Base-by-base conservation (phyloP, 2,797 vertebrate genomes). In the Psittacula echo region DNA sequence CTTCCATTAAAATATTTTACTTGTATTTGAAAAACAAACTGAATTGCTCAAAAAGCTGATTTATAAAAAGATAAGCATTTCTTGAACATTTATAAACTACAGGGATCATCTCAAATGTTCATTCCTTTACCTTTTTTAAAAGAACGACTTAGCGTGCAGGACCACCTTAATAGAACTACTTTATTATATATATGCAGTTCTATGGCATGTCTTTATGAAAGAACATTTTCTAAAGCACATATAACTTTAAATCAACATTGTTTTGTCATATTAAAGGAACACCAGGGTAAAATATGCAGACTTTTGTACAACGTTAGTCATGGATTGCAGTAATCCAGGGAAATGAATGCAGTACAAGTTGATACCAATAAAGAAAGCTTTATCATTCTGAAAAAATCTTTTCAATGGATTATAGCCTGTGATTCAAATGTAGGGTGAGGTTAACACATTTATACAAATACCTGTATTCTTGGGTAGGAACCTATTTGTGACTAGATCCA, bases 101-200 rank as follows among this genome's bases (percentile, higher is more conserved):
- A 73, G 8, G 1, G 9, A 64, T 51, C 14, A 60, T 41, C 27
- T 87, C 27, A 87, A 41, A 48, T 71, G 14, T 53, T 82, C 3
- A 6, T 82, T 87, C 34, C 13, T 18, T 70, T 62, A 19, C 5
- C 2, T 48, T 48, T 73, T 77, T 47, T 13, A 11, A 58, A 44
- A 54, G 26, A 37, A 44, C 3, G 12, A 47, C 3, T 13, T 39
- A 45, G 1, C 1, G 0, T 65, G 11, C 4, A 72, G n/a, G 39
- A 54, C 2, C 9, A 79, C 2, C 0, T 6, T 72, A 71, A 48
- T 21, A 60, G 10, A 78, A 62, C 5, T 47, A 62, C 5, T 83
- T 90, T 73, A n/a, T 71, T 91, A 29, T 34, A 42, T 45, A 2
- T 14, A 34, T 74, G 18, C 7, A 32, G 2, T 62, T 75, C 42